Evolutionary conservation across 2,113 vertebrate genomes (phyloP).

Genomic region (Melospiza melodia): DNA sequence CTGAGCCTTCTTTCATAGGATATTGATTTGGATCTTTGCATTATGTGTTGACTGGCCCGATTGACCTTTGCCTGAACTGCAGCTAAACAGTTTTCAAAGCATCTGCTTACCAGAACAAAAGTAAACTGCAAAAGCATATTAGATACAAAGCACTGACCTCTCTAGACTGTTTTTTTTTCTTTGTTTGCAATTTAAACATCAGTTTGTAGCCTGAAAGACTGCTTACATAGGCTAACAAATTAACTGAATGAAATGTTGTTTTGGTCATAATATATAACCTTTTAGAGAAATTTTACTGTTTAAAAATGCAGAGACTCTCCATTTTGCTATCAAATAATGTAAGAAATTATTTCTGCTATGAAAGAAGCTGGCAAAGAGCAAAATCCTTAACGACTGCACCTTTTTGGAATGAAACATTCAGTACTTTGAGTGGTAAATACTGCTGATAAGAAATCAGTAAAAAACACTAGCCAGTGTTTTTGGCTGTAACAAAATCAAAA

Average conservation of each 20-base stretch:
- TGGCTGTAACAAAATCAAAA: not conserved
- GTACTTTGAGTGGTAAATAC: not conserved
- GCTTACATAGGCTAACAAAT: not conserved
- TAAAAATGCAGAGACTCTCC: not conserved
- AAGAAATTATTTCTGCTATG: not conserved
- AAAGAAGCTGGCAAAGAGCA: not conserved
- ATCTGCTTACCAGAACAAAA: constrained; percentile 27
- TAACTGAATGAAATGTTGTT: not conserved
- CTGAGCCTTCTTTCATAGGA: not conserved
- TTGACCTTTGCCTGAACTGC: constrained; percentile 24
- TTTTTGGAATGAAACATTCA: not conserved
- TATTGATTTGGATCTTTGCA: constrained; percentile 12
- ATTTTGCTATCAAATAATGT: not conserved
- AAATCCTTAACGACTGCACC: not conserved
- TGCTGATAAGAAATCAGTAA: not conserved
- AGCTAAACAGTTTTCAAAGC: constrained; percentile 29
- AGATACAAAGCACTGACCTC: constrained; percentile 14
- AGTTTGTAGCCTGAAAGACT: not conserved
- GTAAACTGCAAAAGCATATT: constrained; percentile 23
- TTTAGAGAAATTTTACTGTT: not conserved
- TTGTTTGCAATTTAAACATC: not conserved
- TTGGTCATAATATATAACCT: not conserved
- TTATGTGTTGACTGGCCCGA: not conserved
- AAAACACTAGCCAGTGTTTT: not conserved
- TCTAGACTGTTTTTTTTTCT: not conserved